A percentile compares a stretch with the other conserved stretches of the same genome.
phyloP scores from a whole-genome alignment of 2,113 vertebrate species.

The Sitta europaea region DNA sequence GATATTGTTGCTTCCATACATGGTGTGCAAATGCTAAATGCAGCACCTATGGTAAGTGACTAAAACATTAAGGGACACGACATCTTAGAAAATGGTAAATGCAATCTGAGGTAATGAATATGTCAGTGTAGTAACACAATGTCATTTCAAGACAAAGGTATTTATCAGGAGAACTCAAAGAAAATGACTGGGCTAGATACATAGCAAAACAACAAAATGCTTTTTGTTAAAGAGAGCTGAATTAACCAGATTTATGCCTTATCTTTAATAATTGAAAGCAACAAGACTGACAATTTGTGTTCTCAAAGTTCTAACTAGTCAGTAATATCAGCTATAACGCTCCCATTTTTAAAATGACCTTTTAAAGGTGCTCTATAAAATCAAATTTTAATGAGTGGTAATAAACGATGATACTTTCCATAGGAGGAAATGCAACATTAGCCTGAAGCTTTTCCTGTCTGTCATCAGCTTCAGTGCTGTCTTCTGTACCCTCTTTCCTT shows the following conservation, averaged over 20 bases:
- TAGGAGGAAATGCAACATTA: conserved; percentile 11
- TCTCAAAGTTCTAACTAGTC: conserved; percentile 32
- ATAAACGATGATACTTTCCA: conserved; percentile 46
- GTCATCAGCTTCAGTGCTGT: background rate
- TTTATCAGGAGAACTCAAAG: background rate
- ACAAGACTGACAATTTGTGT: conserved; percentile 21
- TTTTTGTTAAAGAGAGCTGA: background rate
- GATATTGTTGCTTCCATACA: background rate
- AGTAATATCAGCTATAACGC: conserved; percentile 16
- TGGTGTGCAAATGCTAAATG: background rate
- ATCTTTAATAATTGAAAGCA: conserved; percentile 27
- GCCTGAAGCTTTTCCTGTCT: background rate
- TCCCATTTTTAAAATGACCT: conserved; percentile 53
- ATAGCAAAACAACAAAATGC: background rate
- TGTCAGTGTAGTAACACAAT: background rate
- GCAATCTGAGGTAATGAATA: background rate
- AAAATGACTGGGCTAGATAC: background rate
- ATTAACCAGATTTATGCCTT: background rate
- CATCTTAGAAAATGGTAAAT: background rate
- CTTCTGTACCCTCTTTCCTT: background rate
- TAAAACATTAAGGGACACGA: background rate
- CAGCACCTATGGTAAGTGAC: background rate
- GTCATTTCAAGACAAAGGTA: background rate
- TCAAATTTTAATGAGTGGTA: conserved; percentile 66
- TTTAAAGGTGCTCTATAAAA: conserved; percentile 60